A percentile compares a stretch with the other conserved stretches of the same genome.
Conservation (phyloP, 2,888 invertebrate species). For the Parochlus steinenii region DNA sequence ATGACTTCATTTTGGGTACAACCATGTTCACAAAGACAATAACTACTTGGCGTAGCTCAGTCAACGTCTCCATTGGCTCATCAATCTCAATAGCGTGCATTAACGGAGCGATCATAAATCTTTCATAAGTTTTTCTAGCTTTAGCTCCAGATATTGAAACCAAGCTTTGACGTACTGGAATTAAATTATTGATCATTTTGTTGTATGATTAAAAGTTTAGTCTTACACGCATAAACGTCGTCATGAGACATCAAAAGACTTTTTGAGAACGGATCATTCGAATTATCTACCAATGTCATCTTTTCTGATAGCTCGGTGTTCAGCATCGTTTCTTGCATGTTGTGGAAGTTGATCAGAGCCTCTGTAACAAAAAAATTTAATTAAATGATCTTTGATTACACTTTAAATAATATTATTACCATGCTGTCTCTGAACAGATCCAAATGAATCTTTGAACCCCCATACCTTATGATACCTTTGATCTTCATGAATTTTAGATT, state of each 20-base stretch:
- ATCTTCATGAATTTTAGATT: slow-evolving; percentile 36
- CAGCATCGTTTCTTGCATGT: too few relatives aligned
- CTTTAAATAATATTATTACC: too few relatives aligned
- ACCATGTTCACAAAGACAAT: slow-evolving; percentile 49
- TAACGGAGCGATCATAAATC: slow-evolving; percentile 41
- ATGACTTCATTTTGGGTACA: slow-evolving; percentile 27
- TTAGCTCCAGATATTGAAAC: slow-evolving; percentile 27
- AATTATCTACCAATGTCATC: too few relatives aligned
- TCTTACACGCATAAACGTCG: background rate
- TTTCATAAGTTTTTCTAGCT: slow-evolving; percentile 32
- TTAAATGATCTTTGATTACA: too few relatives aligned
- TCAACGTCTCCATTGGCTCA: slow-evolving; percentile 52
- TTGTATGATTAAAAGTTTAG: too few relatives aligned
- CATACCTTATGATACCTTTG: slow-evolving; percentile 35
- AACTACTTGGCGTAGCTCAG: slow-evolving; percentile 54
- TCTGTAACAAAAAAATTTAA: too few relatives aligned
- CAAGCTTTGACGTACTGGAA: slow-evolving; percentile 33
- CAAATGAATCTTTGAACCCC: slow-evolving; percentile 21
- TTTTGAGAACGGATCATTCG: slow-evolving; percentile 3
- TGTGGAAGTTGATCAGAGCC: too few relatives aligned
- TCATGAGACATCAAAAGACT: background rate
- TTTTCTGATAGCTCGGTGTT: too few relatives aligned
- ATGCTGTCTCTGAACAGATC: background rate
- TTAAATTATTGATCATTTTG: background rate
- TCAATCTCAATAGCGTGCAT: slow-evolving; percentile 43